Base-by-base conservation (phyloP, 2,797 vertebrate genomes). In the Brachymystax lenok region DNA sequence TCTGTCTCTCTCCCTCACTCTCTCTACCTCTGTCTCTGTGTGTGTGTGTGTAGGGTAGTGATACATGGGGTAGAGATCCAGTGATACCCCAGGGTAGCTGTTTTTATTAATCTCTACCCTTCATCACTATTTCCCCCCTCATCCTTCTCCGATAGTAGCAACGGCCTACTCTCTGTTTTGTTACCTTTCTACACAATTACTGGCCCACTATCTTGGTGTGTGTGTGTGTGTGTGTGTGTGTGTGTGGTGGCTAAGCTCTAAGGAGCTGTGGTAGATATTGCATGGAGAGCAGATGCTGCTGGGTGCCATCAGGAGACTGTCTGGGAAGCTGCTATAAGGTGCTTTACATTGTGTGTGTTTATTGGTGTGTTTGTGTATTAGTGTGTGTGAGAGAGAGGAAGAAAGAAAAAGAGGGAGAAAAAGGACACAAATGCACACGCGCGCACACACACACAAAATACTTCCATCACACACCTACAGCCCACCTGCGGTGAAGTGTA, bases 151-250 rank as follows among this genome's bases (percentile, higher is more conserved):
- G 2, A 75, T 66, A 79, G 27, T 61, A 71, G 4, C 67, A 17
- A 5, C 2, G 40, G 12, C 5, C 7, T 40, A 40, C 7, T 40
- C 7, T 75, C 33, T 52, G 50, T 33, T 76, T 71, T 50, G 52
- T 61, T 46, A 24, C 17, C 50, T 51, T 61, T 72, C 66, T 66
- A 5, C 74, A 56, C 56, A 50, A 67, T 80, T 66, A 79, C 5
- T 82, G 76, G 59, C 83, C 80, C 71, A 86, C 40, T 84, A 88
- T 40, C 35, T 8, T 40, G 35, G 72, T 71, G 71, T 61, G 50
- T 70, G 7, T 33, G 12, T n/a, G 46, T 66, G 16, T 40, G 69
- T 50, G 6, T 71, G 33, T 33, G 33, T 33, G 33, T 33, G 33
- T 6, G 35, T 8, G 35, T 40, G 28, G 28, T 30, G 28, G 28